Evolutionary conservation across 2,113 vertebrate genomes (phyloP).

Genomic region (Pluvialis apricaria): DNA sequence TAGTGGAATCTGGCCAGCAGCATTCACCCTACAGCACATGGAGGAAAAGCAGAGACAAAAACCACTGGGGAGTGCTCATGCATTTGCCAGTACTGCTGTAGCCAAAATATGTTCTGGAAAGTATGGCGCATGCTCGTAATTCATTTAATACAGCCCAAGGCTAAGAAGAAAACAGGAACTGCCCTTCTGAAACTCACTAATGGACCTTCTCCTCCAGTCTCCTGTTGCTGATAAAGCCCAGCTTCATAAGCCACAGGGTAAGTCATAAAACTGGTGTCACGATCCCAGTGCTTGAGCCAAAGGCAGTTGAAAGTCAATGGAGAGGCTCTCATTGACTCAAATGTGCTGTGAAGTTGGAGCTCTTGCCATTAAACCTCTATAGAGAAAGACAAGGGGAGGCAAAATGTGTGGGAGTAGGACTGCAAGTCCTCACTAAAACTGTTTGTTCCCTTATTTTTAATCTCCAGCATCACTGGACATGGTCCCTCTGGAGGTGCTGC

Average conservation of each 20-base stretch:
- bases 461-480: not conserved
- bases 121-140: not conserved
- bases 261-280: not conserved
- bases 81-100: not conserved
- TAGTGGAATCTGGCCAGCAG: not conserved
- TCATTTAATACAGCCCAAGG: not conserved
- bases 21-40: not conserved
- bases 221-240: not conserved
- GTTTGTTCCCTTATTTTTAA: not conserved
- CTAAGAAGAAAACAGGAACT: not conserved
- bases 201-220: not conserved
- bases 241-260: not conserved
- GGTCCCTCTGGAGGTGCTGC: not conserved
- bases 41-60: not conserved
- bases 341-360: not conserved
- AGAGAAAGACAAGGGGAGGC: not conserved
- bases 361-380: not conserved
- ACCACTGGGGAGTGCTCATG: not conserved
- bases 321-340: not conserved
- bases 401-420: not conserved
- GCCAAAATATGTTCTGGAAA: not conserved
- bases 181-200: not conserved
- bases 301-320: not conserved
- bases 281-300: not conserved
- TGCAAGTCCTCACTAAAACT: not conserved